Base-by-base conservation (phyloP, 2,797 vertebrate genomes). In the Coranthus polyacanthus region DNA sequence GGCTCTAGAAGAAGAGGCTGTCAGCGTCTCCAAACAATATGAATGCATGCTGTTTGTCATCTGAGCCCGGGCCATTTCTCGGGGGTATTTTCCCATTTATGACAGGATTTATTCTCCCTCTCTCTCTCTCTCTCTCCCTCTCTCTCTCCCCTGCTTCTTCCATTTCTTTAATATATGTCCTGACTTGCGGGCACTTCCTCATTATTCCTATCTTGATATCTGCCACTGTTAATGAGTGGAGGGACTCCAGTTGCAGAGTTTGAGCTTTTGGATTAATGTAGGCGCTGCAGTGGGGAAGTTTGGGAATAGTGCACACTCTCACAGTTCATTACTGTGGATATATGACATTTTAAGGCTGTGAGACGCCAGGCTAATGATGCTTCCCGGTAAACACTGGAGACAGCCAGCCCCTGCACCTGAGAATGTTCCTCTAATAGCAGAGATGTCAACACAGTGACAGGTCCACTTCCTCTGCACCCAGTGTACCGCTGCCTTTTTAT, bases 171-270 rank as follows among this genome's bases (percentile, higher is more conserved):
- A 91, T 90, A 88, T 89, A 88, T 87, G 85, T 87, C 82, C 85
- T 92, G 92, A 92, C 92, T 93, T 84, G 90, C 82, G 78, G 93
- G 91, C 91, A 92, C 84, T 90, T 91, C 78, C 94, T 94, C 93
- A 93, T 94, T 94, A 95, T 94, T 93, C 89, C 90, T 86, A 93
- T 93, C 91, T 88, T 92, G 91, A 92, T 92, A 92, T 91, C 89
- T 94, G 93, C 89, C 93, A 93, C 72, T 81, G 91, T 91, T 94
- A 95, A 94, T 94, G 93, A 94, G 93, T 83, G 80, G 84, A 88
- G 93, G 92, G 93, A 94, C 89, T 81, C 26, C 13, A 84, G 89
- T 79, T 78, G 81, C 80, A 61, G 74, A 89, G 87, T 92, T 85
- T 89, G 84, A 90, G 79, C 74, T 55, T 81, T 84, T 92, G 90